Base-by-base conservation (phyloP, 2,113 vertebrate species). In the Eubucco bourcierii region DNA sequence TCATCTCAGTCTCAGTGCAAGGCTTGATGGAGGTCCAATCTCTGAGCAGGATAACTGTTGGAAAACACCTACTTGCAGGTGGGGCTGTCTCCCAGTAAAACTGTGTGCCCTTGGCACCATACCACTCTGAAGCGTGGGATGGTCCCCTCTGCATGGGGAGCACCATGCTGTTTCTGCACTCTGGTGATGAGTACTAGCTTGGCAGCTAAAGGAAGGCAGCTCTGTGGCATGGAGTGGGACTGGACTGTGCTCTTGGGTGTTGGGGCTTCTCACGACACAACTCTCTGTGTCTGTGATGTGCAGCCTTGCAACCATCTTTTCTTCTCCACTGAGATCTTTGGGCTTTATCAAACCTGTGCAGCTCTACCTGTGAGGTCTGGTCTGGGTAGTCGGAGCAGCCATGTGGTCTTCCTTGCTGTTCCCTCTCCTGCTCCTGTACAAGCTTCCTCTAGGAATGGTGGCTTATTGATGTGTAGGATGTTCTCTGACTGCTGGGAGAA, bases 181-280 rank as follows among this genome's bases (percentile, higher is more conserved):
- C 19, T 0, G 0, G 2, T 14, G 47, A 44, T 0, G 2, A 12
- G 41, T 53, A 46, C 44, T 46, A 61, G 19, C 23, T 27, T 2
- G 1, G 71, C 21, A 39, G 78, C 78, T 60, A 37, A 19, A 46
- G 47, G 16, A 64, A 34, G 46, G 52, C 60, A 66, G 19, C 56
- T 88, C 16, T 0, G 0, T 44, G 37, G 2, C 15, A 25, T 6
- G 23, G 34, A 27, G 27, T 56, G 31, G 24, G 34, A 31, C 59
- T 67, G 37, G 44, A 7, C n/a, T 29, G 34, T 5, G 14, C 29
- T 46, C 39, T 60, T 0, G 0, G 12, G 39, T 1, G 1, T 58
- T 65, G 34, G 10, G 8, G 9, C 1, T 34, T 86, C 47, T 15
- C 0, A 0, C 78, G 53, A 55, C 25, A 41, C 19, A 44, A 20